These are phyloP conservation scores for Enteromius thamalakanensis DNA, from an alignment of 2,797 vertebrate species.

Conservation along the genomic window DNA sequence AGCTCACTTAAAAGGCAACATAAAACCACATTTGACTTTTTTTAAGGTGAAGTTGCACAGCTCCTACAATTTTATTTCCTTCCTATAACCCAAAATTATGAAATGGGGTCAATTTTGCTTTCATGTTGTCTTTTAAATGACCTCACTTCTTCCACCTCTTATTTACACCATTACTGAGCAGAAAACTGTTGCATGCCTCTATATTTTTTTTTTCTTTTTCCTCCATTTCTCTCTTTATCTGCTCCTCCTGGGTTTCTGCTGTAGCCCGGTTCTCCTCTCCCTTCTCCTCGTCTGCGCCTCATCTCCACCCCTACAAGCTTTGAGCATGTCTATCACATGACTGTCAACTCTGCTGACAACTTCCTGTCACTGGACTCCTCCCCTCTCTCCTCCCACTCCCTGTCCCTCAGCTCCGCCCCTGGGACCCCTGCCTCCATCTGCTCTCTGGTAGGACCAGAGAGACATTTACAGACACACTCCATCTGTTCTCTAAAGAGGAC, in stretches of 20 bases:
- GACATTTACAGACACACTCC: neutral
- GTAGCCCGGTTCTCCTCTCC: conserved; percentile 81
- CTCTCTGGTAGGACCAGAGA: conserved; percentile 81
- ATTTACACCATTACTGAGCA: neutral
- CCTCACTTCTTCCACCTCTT: neutral
- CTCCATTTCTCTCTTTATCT: conserved; percentile 36
- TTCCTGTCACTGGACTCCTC: conserved; percentile 83
- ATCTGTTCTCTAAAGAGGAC: conserved; percentile 8
- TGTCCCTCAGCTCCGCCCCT: conserved; percentile 77
- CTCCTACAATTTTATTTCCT: neutral
- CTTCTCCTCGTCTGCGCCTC: conserved; percentile 79
- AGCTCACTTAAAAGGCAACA: conserved; percentile 14
- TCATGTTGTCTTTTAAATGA: neutral
- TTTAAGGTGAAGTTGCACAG: neutral
- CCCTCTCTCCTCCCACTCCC: conserved; percentile 77
- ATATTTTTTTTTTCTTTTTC: neutral
- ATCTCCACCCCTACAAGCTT: conserved; percentile 89
- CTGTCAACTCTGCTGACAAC: conserved; percentile 86
- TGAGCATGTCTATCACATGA: conserved; percentile 91
- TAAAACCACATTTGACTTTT: neutral
- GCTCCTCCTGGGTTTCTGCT: conserved; percentile 54
- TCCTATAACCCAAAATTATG: neutral
- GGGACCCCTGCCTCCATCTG: conserved; percentile 79
- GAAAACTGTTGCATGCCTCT: conserved; percentile 9
- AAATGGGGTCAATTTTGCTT: neutral